Evolutionary conservation across 2,888 invertebrate species (phyloP).

Genomic region (Neoascia interrupta): DNA sequence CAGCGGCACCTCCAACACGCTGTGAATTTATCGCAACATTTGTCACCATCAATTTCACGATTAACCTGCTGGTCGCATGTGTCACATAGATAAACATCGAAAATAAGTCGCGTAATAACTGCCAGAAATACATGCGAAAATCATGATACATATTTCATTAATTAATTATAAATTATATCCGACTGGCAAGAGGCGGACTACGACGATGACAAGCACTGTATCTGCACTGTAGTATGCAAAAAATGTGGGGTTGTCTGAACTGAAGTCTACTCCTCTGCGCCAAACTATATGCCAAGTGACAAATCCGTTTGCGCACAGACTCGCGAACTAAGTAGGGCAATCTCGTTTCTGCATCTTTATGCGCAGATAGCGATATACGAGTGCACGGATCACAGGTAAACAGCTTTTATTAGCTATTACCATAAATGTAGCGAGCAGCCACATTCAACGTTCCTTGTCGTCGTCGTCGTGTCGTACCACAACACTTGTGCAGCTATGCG

Average conservation of each 20-base stretch:
- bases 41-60: conserved; percentile 56
- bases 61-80: conserved; percentile 51
- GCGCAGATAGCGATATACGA: conserved; percentile 35
- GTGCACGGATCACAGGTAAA: conserved; percentile 46
- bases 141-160: conserved; percentile 66
- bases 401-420: conserved; percentile 62
- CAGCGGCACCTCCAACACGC: neutral
- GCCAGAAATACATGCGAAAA: conserved; percentile 60
- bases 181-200: conserved; percentile 61
- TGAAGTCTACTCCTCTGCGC: too few species aligned
- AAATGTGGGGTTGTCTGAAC: conserved; percentile 20
- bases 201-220: conserved; percentile 59
- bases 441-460: conserved; percentile 7
- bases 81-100: conserved; percentile 56
- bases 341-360: conserved; percentile 55
- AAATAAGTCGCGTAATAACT: conserved; percentile 63
- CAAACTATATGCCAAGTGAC: conserved; percentile 37
- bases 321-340: conserved; percentile 63
- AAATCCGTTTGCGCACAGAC: conserved; percentile 54
- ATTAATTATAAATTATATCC: conserved; percentile 65
- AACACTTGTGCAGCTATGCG: too few species aligned
- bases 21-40: conserved; percentile 36
- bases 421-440: conserved; percentile 56
- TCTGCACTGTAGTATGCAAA: conserved; percentile 49
- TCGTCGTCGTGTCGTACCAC: neutral